Evolutionary conservation across 1,140 invertebrate species (phyloP), one percentile per base, ranked within the genome.

Genomic region (Saccostrea cuccullata): DNA sequence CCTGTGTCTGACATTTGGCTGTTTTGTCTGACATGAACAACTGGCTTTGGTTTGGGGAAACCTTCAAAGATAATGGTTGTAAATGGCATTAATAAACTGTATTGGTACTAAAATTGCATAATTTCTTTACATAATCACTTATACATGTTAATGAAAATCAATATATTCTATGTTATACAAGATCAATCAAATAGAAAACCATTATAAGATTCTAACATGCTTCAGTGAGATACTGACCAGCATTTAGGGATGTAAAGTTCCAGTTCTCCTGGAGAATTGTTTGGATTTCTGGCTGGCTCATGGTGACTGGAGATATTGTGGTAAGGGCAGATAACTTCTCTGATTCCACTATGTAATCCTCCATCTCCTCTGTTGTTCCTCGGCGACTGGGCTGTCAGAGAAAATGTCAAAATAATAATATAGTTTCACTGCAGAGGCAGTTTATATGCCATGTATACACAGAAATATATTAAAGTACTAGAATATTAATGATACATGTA

Each of bases 331-430:
- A 90, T 13, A 94, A 89, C 56, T 91, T 90, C 40, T 94, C 91
- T 73, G 91, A 90, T 85, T 94, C 93, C 47, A 92, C 83, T 13
- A 93, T 90, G 88, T 93, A 94, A 77, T 94, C 93, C 82, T 93
- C 92, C 30, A 94, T 92, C 56, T 94, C 92, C 55, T 93, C 93
- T 40, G 91, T 86, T 40, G 91, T 92, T 20, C 91, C 92, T 83
- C 91, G 87, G 67, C 91, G 90, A 15, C 90, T 90, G 26, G 92
- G 91, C 92, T 94, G 64, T 58, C 85, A n/a, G 87, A 87, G 58
- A 30, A 73, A 87, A 87, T 40, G 86, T 23, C 40, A 47, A 47
- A 82, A 20, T 55, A 1, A 36, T 30, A 6, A 86, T 23, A 84
- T n/a, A 23, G 23, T 47, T 15, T n/a, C n/a, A 84, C 30, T 55